phyloP scores from a whole-genome alignment of 2,113 vertebrate species.

The Phaethornis superciliosus region DNA sequence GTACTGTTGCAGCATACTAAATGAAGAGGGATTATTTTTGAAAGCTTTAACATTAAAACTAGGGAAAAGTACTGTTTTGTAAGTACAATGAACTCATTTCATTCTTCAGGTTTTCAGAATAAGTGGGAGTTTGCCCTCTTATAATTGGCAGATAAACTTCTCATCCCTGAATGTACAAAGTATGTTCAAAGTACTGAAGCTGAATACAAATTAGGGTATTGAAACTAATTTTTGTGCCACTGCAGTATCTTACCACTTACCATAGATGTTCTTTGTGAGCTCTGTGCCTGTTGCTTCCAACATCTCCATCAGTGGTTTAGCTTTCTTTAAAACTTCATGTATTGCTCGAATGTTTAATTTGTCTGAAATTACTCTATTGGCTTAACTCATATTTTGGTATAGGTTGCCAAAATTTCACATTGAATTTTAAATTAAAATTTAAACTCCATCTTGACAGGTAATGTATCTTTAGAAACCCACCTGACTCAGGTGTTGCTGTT shows the following conservation, averaged over 20 bases:
- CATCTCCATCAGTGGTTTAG: background rate
- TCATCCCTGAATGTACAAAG: background rate
- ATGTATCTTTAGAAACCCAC: background rate
- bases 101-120: background rate
- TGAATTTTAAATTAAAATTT: background rate
- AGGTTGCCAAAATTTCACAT: background rate
- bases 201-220: background rate
- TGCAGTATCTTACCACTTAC: background rate
- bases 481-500: fast-evolving
- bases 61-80: background rate
- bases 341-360: background rate
- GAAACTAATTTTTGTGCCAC: background rate
- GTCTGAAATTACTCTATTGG: background rate
- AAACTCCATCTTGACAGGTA: background rate
- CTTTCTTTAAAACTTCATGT: background rate
- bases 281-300: background rate
- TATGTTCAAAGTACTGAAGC: background rate
- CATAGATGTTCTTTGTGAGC: background rate
- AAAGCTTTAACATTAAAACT: background rate
- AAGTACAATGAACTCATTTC: background rate
- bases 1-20: background rate
- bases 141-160: background rate
- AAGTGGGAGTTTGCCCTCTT: background rate
- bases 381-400: background rate
- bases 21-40: background rate